These are phyloP conservation scores for Carollia perspicillata DNA, from an alignment of 2,113 vertebrate species.

Conservation along the genomic window DNA sequence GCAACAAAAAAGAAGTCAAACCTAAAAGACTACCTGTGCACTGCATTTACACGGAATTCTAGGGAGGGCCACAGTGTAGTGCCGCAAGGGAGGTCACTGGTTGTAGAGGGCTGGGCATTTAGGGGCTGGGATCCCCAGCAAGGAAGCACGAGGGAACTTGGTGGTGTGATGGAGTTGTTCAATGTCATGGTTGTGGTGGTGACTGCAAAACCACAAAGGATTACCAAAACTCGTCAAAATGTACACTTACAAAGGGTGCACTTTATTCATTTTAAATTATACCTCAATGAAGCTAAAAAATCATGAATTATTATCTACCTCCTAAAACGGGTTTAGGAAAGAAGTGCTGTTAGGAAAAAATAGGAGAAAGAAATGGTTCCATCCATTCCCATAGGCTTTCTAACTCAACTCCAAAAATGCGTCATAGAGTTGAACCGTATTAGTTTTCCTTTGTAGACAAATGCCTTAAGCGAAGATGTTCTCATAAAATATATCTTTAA, in stretches of 20 bases:
- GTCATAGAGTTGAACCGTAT: background rate
- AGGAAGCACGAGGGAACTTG: background rate
- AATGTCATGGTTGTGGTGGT: background rate
- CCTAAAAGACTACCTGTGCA: background rate
- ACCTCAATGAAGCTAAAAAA: background rate
- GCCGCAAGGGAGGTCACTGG: background rate
- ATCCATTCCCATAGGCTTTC: background rate
- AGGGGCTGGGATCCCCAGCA: too few species aligned
- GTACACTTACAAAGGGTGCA: background rate
- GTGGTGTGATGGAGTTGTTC: background rate
- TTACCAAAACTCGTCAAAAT: background rate
- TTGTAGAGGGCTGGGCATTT: background rate
- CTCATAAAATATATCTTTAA: background rate
- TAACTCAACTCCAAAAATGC: background rate
- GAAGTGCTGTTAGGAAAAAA: background rate
- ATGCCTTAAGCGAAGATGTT: background rate
- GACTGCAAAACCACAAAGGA: background rate
- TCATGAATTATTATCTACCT: background rate
- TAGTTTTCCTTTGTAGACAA: background rate
- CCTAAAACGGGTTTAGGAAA: background rate
- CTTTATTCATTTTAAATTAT: background rate
- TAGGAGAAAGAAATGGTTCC: background rate
- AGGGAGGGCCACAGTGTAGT: background rate
- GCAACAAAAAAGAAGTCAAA: background rate
- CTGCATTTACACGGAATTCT: background rate